Conservation (phyloP, 2,797 vertebrate species). For the Parauchenoglanis punctatus region DNA sequence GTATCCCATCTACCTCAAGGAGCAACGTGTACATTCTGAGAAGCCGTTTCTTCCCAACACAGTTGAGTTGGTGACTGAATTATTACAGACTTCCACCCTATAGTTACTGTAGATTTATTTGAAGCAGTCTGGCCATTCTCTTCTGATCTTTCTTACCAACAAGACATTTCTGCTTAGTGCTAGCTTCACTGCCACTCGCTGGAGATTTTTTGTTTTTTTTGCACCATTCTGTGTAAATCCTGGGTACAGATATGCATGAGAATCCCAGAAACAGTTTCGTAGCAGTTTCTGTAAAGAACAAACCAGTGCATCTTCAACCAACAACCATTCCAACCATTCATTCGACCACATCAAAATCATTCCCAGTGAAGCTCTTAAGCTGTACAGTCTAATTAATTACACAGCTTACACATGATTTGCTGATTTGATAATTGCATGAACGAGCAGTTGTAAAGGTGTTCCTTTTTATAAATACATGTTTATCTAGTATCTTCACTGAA, state of each 20-base stretch:
- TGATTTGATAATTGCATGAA: background rate
- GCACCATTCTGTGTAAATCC: background rate
- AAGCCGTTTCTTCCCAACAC: background rate
- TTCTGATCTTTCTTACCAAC: background rate
- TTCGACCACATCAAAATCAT: background rate
- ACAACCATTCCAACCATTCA: background rate
- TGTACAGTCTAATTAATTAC: background rate
- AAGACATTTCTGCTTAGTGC: background rate
- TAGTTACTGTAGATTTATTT: background rate
- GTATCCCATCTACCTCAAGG: background rate
- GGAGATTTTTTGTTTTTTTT: background rate
- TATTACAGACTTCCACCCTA: background rate
- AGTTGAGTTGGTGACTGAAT: background rate
- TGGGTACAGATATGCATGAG: background rate
- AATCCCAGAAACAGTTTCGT: background rate
- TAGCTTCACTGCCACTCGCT: background rate
- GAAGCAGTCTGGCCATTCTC: background rate
- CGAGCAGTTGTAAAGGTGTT: background rate
- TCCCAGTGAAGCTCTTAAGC: background rate
- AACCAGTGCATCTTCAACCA: background rate
- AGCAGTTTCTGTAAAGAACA: background rate
- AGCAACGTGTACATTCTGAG: background rate
- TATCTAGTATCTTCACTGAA: background rate
- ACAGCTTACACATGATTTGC: background rate
- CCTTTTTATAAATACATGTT: background rate